Conservation (phyloP, 2,797 vertebrate genomes). For the Nyctalus aviator region DNA sequence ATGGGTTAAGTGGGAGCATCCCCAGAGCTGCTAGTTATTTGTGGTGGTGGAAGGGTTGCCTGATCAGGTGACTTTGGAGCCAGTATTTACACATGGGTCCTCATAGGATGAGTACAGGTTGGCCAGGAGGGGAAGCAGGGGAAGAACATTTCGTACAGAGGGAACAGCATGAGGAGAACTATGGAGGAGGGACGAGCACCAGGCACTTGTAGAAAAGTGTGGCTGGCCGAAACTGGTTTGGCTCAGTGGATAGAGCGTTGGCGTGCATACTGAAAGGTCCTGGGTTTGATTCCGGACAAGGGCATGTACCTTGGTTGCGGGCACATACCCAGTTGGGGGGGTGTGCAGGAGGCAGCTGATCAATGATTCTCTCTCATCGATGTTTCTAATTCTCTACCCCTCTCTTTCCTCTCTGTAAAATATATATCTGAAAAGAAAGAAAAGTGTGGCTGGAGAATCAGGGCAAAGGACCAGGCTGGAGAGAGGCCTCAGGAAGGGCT, state of each 20-base stretch:
- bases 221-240: background rate
- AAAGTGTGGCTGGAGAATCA: background rate
- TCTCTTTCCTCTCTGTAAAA: too few species aligned
- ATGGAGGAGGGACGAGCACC: background rate
- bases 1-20: background rate
- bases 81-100: background rate
- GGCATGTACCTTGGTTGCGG: too few species aligned
- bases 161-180: background rate
- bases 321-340: too few species aligned
- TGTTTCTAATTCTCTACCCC: too few species aligned
- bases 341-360: too few species aligned
- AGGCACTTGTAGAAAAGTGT: background rate
- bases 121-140: background rate
- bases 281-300: too few species aligned
- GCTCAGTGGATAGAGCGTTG: too few species aligned
- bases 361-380: too few species aligned
- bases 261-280: too few species aligned
- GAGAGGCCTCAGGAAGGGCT: background rate
- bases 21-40: background rate
- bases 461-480: background rate
- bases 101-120: background rate
- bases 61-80: background rate
- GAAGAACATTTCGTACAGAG: slow-evolving; percentile 3
- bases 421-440: too few species aligned
- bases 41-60: background rate